Base-by-base conservation (phyloP, 2,797 vertebrate genomes). In the Antennarius maculatus region DNA sequence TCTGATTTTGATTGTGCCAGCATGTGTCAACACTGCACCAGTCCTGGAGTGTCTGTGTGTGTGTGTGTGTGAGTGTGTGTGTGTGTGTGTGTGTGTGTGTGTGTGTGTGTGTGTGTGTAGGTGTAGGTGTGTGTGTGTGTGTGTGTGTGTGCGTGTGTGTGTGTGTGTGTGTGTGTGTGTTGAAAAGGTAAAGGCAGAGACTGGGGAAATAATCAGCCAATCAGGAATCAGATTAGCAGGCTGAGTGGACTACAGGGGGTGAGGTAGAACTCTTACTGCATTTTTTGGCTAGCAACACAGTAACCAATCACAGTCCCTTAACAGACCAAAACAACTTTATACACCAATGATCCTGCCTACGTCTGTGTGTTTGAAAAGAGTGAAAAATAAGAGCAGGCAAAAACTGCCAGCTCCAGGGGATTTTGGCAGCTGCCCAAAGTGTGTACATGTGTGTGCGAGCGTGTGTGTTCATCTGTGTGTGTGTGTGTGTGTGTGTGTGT, bases 291-390 rank as follows among this genome's bases (percentile, higher is more conserved):
- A 92, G 93, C 93, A 93, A 94, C 92, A 78, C 89, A 61, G 75
- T 81, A 39, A 73, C 93, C 92, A 93, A 93, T 93, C 92, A 87
- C 80, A 89, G 88, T 83, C 87, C 86, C 81, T 85, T 82, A 87
- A 88, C 84, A 80, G 81, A 90, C 85, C 90, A 90, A 93, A 93
- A 94, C 92, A 94, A 93, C 89, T 92, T 92, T 86, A 86, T 89
- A 84, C 88, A 88, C 85, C 86, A 89, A 77, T 83, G 86, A 84
- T 75, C 87, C 84, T 77, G 80, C 76, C 61, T 86, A 81, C 48
- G 73, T 71, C 73, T 61, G 74, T 46, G 69, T 76, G 71, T 79
- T 68, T 72, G 73, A 74, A 77, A 65, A 81, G 75, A 69, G 74
- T 71, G 76, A 87, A 86, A 86, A 87, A 86, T 82, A 90, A 86